Evolutionary conservation across 2,797 vertebrate genomes (phyloP).

Genomic region (Smutsia gigantea): DNA sequence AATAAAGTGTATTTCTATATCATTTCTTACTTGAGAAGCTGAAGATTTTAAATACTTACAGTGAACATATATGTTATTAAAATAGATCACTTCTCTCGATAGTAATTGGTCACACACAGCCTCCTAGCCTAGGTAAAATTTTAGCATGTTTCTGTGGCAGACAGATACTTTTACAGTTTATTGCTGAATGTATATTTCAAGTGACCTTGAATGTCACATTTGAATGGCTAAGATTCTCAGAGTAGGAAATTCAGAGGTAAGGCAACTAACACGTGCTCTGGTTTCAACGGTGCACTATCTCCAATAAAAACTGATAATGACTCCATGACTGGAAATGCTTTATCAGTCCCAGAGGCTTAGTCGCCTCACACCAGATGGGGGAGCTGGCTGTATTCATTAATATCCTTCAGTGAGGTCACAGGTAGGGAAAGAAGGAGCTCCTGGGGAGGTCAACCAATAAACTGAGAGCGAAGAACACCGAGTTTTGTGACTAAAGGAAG

Average conservation of each 20-base stretch:
- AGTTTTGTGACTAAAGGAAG: background rate
- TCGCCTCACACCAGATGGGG: constrained; percentile 51
- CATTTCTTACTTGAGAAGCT: background rate
- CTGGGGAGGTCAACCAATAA: background rate
- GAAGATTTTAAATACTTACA: constrained; percentile 11
- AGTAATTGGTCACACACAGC: background rate
- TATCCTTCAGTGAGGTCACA: constrained; percentile 67
- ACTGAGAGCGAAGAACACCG: constrained; percentile 7
- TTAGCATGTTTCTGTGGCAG: background rate
- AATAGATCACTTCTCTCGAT: background rate
- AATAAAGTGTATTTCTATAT: constrained; percentile 11
- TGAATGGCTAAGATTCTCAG: constrained; percentile 6
- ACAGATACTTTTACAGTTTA: constrained; percentile 44
- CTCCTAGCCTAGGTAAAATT: background rate
- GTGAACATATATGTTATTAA: background rate
- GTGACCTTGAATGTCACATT: constrained; percentile 65
- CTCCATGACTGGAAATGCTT: constrained; percentile 55
- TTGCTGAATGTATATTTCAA: constrained; percentile 49
- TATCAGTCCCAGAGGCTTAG: constrained; percentile 64
- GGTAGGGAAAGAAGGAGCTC: background rate
- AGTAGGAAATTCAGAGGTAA: constrained; percentile 29
- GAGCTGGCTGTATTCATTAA: constrained; percentile 71
- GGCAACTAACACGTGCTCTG: background rate
- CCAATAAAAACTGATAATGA: constrained; percentile 71
- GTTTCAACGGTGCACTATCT: constrained; percentile 48